A percentile compares a stretch with the other conserved stretches of the same genome.
Evolutionary conservation across 1,140 invertebrate genomes (phyloP).

Genomic region (Penaeus chinensis): DNA sequence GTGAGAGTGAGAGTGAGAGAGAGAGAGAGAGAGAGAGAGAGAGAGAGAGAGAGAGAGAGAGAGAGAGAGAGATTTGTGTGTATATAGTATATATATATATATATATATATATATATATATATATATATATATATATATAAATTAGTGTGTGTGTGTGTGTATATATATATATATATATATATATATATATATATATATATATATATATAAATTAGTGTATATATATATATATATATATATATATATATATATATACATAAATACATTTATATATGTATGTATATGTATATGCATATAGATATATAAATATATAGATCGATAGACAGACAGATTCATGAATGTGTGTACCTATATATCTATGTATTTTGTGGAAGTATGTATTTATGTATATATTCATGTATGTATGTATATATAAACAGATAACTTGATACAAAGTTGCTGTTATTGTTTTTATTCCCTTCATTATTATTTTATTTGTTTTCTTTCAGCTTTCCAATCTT

Average conservation of each 20-base stretch:
- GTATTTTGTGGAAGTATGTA: not conserved
- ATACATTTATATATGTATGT: slow-evolving; percentile 1
- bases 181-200: not conserved
- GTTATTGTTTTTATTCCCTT: not conserved
- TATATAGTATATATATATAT: too few relatives aligned
- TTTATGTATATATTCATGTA: not conserved
- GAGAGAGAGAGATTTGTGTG: too few relatives aligned
- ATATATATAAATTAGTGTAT: not conserved
- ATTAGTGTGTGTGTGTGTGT: not conserved
- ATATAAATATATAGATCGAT: not conserved
- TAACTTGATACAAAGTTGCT: not conserved
- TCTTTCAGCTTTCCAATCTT: too few relatives aligned
- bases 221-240: slow-evolving; percentile 17
- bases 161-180: slow-evolving; percentile 24
- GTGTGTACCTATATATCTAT: not conserved
- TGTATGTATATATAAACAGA: slow-evolving; percentile 15
- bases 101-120: not conserved
- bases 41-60: too few relatives aligned
- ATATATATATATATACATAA: not conserved
- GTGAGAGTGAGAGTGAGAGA: too few relatives aligned
- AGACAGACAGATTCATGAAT: not conserved
- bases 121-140: slow-evolving; percentile 16
- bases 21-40: too few relatives aligned
- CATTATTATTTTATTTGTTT: not conserved
- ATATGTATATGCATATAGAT: slow-evolving; percentile 2